Evolutionary conservation across 2,797 vertebrate genomes (phyloP).

Genomic region (Heliangelus exortis): DNA sequence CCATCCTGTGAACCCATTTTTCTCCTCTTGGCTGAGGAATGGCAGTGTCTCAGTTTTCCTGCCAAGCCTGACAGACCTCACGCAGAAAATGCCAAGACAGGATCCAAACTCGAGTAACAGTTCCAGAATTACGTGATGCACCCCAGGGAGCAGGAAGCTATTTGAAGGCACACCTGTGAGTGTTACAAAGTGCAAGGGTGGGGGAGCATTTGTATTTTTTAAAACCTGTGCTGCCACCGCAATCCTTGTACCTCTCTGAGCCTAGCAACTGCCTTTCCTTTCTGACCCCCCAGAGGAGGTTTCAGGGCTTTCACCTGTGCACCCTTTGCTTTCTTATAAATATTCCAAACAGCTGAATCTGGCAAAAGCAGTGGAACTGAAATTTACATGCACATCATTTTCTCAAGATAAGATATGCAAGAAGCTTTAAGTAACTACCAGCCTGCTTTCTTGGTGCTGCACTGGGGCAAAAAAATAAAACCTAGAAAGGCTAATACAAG

Average conservation of each 20-base stretch:
- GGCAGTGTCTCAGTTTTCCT: background rate
- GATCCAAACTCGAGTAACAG: background rate
- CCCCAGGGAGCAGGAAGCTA: background rate
- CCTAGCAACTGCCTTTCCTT: background rate
- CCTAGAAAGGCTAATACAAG: background rate
- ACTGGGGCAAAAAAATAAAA: fast-evolving
- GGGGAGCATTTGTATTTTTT: background rate
- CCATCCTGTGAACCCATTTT: background rate
- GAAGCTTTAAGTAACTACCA: background rate
- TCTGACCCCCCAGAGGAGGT: background rate
- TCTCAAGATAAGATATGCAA: background rate
- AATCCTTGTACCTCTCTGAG: background rate
- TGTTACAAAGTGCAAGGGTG: fast-evolving
- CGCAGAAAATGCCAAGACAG: background rate
- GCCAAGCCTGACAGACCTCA: background rate
- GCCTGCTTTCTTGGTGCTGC: background rate
- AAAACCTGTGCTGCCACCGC: background rate
- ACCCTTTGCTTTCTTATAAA: background rate
- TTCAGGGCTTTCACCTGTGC: background rate
- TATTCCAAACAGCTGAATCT: background rate
- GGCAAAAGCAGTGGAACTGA: background rate
- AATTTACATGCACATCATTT: background rate
- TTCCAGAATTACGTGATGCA: background rate
- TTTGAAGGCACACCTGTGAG: background rate
- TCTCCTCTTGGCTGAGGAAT: background rate